phyloP scores from a whole-genome alignment of 2,888 invertebrate species.

The Rhorus exstirpatorius region DNA sequence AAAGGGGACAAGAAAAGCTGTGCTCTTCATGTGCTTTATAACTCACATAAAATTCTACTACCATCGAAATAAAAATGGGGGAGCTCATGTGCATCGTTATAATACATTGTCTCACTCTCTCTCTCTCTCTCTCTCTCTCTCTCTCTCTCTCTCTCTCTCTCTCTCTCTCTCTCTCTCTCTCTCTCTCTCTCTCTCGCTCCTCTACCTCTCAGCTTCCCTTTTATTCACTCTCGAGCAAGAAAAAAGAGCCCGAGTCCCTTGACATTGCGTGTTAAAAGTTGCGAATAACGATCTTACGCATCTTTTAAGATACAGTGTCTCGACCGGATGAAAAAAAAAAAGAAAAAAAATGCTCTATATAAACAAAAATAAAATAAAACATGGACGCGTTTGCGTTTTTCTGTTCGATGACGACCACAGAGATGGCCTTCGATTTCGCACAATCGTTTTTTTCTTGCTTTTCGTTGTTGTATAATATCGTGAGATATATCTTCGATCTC shows the following conservation, averaged over 20 bases:
- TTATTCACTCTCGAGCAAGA: no score
- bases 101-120: background rate
- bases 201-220: no score
- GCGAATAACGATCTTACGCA: background rate
- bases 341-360: slow-evolving; percentile 38
- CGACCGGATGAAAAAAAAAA: slow-evolving; percentile 34
- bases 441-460: slow-evolving; percentile 35
- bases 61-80: slow-evolving; percentile 59
- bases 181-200: background rate
- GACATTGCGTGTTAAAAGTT: background rate
- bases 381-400: slow-evolving; percentile 32
- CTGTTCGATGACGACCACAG: slow-evolving; percentile 13
- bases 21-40: slow-evolving; percentile 60
- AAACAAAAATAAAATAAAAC: slow-evolving; percentile 46
- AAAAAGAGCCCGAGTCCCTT: no score
- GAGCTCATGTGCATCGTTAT: slow-evolving; percentile 48
- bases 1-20: slow-evolving; percentile 60
- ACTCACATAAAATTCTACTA: slow-evolving; percentile 65
- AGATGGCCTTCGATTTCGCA: slow-evolving; percentile 43
- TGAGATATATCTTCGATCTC: slow-evolving; percentile 50
- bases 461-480: slow-evolving; percentile 30
- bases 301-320: slow-evolving; percentile 4
- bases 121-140: slow-evolving; percentile 6
- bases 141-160: no score
- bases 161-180: background rate